Evolutionary conservation across 1,140 invertebrate genomes (phyloP).

Genomic region (Pseudachorutes palmiensis): DNA sequence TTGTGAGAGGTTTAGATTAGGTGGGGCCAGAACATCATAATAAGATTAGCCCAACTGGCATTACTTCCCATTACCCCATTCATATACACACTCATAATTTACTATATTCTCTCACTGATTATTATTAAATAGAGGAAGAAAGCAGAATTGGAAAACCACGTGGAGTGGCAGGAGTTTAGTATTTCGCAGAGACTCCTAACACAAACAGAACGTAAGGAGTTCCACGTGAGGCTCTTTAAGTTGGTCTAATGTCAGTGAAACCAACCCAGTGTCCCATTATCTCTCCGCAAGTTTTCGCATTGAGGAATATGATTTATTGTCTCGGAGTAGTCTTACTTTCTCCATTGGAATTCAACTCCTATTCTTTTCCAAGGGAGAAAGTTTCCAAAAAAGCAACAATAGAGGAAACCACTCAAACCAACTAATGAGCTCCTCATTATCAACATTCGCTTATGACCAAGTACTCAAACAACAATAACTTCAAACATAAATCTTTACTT

Average conservation of each 20-base stretch:
- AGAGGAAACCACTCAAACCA: not conserved
- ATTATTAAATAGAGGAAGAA: slow-evolving; percentile 5
- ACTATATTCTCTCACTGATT: slow-evolving; percentile 3
- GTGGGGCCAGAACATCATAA: not conserved
- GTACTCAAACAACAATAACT: no score
- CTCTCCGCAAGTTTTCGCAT: slow-evolving; percentile 9
- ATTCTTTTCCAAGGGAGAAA: no score
- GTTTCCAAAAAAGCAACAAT: not conserved
- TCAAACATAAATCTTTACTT: no score
- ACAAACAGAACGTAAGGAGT: not conserved
- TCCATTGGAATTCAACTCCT: no score
- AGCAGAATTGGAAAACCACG: not conserved
- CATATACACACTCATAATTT: not conserved
- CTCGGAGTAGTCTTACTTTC: not conserved
- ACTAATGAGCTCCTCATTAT: not conserved
- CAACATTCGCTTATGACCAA: not conserved
- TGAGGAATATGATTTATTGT: slow-evolving; percentile 2
- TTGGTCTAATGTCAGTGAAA: not conserved
- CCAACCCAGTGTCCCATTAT: not conserved
- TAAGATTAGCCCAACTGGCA: slow-evolving; percentile 11
- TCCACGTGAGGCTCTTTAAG: not conserved
- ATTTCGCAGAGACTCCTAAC: not conserved
- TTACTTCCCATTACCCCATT: slow-evolving; percentile 1
- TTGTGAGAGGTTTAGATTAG: not conserved
- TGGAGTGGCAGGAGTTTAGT: no score